Evolutionary conservation across 2,113 vertebrate species (phyloP).

Genomic region (Orycteropus afer): DNA sequence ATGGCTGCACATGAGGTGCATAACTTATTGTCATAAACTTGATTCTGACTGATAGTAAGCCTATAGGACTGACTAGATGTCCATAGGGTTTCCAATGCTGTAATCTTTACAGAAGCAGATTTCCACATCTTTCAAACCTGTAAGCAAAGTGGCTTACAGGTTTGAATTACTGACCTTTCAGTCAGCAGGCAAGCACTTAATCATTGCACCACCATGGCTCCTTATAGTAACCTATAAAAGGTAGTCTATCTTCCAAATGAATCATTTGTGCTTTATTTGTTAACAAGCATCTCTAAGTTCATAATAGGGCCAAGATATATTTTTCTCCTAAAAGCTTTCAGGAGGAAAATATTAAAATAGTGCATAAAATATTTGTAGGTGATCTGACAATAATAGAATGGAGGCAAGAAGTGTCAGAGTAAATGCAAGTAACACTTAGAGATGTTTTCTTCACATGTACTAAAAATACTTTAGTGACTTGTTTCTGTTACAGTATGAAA

Average conservation of each 20-base stretch:
- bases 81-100: too few relatives aligned
- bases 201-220: neutral
- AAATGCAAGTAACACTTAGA: conserved; percentile 21
- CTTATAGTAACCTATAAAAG: neutral
- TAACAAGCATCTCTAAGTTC: neutral
- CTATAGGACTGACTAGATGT: too few relatives aligned
- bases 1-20: neutral
- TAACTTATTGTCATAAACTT: too few relatives aligned
- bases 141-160: too few relatives aligned
- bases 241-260: neutral
- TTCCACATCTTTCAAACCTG: too few relatives aligned
- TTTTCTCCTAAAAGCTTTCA: neutral
- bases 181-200: neutral
- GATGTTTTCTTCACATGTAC: neutral
- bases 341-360: neutral
- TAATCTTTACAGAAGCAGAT: too few relatives aligned
- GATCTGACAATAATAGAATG: fast-evolving
- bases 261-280: neutral
- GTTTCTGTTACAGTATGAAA: neutral
- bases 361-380: neutral
- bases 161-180: neutral
- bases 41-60: too few relatives aligned
- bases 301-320: neutral
- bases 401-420: neutral
- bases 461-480: neutral